Conservation (phyloP, 1,140 invertebrate species). For the Tribolium castaneum region DNA sequence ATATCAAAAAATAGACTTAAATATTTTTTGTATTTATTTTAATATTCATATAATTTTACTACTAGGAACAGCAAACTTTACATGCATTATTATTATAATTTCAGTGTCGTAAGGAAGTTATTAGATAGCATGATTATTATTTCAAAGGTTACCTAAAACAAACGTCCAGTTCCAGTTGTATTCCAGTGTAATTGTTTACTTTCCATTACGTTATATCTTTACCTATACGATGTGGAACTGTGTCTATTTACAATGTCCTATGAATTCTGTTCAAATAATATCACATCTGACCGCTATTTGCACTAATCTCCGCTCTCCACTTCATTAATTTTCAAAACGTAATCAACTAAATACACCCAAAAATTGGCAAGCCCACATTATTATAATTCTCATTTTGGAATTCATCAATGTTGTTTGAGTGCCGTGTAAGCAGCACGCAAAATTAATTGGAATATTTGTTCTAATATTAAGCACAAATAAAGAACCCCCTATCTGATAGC, state of each 20-base stretch:
- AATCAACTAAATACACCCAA: neutral
- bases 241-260: constrained; percentile 44
- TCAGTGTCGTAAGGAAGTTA: neutral
- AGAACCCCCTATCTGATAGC: neutral
- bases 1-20: too few species aligned
- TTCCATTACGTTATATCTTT: constrained; percentile 44
- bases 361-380: neutral
- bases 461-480: neutral
- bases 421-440: neutral
- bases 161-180: constrained; percentile 36
- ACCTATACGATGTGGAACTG: constrained; percentile 30
- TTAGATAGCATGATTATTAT: constrained; percentile 6
- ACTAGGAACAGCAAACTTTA: too few species aligned
- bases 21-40: too few species aligned
- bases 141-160: constrained; percentile 20
- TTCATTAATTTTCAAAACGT: constrained; percentile 22
- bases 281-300: constrained; percentile 40
- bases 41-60: too few species aligned
- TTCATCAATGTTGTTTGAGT: too few species aligned
- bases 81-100: neutral
- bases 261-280: constrained; percentile 42
- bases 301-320: constrained; percentile 24
- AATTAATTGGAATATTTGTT: neutral
- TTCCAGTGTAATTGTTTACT: constrained; percentile 40
- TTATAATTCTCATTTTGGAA: too few species aligned